phyloP scores from a whole-genome alignment of 2,113 vertebrate species.

The Silurus asotus region DNA sequence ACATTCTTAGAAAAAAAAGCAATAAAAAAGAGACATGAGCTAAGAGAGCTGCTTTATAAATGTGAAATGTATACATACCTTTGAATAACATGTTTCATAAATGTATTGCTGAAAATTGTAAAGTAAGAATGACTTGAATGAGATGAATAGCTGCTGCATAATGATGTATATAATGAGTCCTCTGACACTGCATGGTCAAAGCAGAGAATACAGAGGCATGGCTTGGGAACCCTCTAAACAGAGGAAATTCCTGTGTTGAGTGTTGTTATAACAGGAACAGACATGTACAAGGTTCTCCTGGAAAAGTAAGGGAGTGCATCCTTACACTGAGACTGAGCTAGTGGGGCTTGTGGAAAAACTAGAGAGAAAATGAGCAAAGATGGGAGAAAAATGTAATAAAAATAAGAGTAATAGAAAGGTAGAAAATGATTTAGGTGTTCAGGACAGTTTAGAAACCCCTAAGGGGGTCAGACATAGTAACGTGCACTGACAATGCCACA shows the following conservation, averaged over 20 bases:
- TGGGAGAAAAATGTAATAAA: neutral
- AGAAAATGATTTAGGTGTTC: neutral
- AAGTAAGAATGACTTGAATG: neutral
- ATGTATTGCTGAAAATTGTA: neutral
- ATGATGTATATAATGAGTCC: too few relatives aligned
- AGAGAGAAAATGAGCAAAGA: neutral
- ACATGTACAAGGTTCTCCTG: neutral
- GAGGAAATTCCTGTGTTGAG: neutral
- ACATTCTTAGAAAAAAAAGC: neutral
- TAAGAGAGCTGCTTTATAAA: neutral
- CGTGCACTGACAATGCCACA: neutral
- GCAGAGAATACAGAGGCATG: neutral
- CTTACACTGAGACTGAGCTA: neutral
- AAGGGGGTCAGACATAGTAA: neutral
- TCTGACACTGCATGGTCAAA: neutral
- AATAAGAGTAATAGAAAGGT: neutral
- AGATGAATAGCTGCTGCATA: neutral
- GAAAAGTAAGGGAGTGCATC: neutral
- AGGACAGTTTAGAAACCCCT: neutral
- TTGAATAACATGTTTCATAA: neutral
- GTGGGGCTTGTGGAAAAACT: neutral
- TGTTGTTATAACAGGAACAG: neutral
- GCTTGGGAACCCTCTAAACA: neutral
- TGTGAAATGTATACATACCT: neutral
- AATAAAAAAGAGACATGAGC: neutral